A percentile compares a stretch with the other conserved stretches of the same genome.
These are phyloP conservation scores for Linhomoeus sp. DNA, from an alignment of 2,888 invertebrate genomes.

Conservation along the genomic window DNA sequence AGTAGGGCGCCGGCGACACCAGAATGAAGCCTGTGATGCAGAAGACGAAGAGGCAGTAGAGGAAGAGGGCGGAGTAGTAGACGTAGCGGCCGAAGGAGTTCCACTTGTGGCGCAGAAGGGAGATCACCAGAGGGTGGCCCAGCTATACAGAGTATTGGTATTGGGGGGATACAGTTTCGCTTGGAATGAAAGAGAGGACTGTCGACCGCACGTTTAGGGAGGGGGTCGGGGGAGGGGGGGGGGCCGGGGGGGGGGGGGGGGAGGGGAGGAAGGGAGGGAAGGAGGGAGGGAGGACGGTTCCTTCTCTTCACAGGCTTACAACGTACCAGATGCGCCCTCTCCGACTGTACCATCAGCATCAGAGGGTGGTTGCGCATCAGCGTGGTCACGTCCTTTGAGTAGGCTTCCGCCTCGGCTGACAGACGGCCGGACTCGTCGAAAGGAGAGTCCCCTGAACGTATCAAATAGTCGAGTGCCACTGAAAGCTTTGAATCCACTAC, in stretches of 20 bases:
- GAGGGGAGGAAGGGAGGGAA: too few species aligned
- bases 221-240: too few species aligned
- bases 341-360: conserved; percentile 28
- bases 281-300: too few species aligned
- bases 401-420: conserved; percentile 20
- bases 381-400: conserved; percentile 25
- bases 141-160: conserved; percentile 17
- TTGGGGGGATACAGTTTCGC: too few species aligned
- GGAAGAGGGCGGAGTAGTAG: conserved; percentile 33
- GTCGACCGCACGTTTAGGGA: too few species aligned
- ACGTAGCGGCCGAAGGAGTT: conserved; percentile 32
- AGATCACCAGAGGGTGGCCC: conserved; percentile 34
- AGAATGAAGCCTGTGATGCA: conserved; percentile 30
- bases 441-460: not conserved
- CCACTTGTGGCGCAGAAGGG: conserved; percentile 35
- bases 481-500: too few species aligned
- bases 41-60: conserved; percentile 32
- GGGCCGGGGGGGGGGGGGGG: too few species aligned
- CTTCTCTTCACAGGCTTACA: too few species aligned
- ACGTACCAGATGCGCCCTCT: too few species aligned
- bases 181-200: too few species aligned
- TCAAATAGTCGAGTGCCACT: too few species aligned
- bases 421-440: conserved; percentile 22
- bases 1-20: not conserved
- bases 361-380: conserved; percentile 31